Percentiles rank a stretch among this genome's conserved stretches.
These are phyloP conservation scores for Perca schrenkii DNA, from an alignment of 2,113 vertebrate species.

Conservation along the genomic window DNA sequence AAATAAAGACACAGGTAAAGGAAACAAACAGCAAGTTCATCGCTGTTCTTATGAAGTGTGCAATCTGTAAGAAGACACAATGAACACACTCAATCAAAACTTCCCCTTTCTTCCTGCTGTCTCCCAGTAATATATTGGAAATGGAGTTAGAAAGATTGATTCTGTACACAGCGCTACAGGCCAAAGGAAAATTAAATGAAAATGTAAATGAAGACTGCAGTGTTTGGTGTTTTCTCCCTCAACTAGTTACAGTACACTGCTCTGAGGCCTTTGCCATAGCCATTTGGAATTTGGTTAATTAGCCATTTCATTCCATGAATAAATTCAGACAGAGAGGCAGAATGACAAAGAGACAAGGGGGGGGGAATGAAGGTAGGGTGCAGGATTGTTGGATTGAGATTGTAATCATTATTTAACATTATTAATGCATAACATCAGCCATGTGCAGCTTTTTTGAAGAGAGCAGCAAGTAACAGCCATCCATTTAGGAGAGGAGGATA, in stretches of 20 bases:
- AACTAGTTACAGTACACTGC: constrained; percentile 67
- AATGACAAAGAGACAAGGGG: not conserved
- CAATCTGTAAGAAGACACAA: constrained; percentile 80
- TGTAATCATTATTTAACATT: constrained; percentile 55
- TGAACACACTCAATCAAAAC: constrained; percentile 85
- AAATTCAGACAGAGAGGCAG: constrained; percentile 36
- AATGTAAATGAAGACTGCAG: constrained; percentile 84
- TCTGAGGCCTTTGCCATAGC: constrained; percentile 66
- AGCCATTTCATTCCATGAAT: constrained; percentile 66
- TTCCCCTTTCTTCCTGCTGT: constrained; percentile 76
- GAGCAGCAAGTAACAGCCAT: constrained; percentile 52
- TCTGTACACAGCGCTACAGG: constrained; percentile 79
- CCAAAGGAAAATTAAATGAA: constrained; percentile 86
- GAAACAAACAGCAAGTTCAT: constrained; percentile 81
- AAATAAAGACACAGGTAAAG: constrained; percentile 73
- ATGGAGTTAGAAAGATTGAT: constrained; percentile 87
- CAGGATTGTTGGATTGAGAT: constrained; percentile 37
- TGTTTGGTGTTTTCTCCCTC: constrained; percentile 68
- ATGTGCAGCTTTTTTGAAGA: constrained; percentile 38
- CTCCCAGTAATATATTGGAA: constrained; percentile 86
- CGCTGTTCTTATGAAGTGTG: constrained; percentile 80
- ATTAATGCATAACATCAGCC: constrained; percentile 50
- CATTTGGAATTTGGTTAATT: constrained; percentile 79
- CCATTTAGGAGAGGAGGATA: constrained; percentile 64
- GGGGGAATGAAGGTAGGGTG: not conserved